Evolutionary conservation across 2,888 invertebrate genomes (phyloP), one percentile per base, ranked within the genome.

Genomic region (Leptogaster cylindrica): DNA sequence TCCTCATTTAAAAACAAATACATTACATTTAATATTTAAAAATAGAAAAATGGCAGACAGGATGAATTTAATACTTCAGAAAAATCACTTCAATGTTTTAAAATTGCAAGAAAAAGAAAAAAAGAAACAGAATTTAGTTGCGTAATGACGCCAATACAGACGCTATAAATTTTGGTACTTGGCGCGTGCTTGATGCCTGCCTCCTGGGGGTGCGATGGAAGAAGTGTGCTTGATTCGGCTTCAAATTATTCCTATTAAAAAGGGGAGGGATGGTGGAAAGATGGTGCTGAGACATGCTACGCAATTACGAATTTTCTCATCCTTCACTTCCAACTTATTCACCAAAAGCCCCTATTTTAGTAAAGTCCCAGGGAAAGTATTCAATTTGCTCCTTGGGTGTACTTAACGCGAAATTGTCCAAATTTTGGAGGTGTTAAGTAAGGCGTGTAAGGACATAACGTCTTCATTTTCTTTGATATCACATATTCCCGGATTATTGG

Each of bases 401-500:
- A 41, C 58, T 58, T 58, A 58, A 23, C 39, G 20, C 23, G 39
- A 18, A 39, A 25, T 14, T 23, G 36, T 39, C 14, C 23, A 58
- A 58, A 58, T 39, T 58, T 25, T 36, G 58, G 58, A 58, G 58
- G 58, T 58, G 58, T 58, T 58, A 58, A 58, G 58, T 41, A 58
- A 58, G 58, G 58, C 58, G 58, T 58, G 41, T 58, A 58, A 58
- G 58, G 39, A 58, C 58, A 58, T 58, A 58, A 58, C 58, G 41
- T 58, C 58, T 58, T 58, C 58, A 58, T 58, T 58, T 58, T 58
- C 58, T 58, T 58, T 58, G 58, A 58, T 58, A 58, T 58, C 58
- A 58, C 58, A 58, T 58, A 58, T 58, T 58, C 58, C 58, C 58
- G 41, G 58, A 58, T 58, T 58, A 58, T 58, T 58, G 58, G 58